These are phyloP conservation scores for human DNA, from an alignment of 2,113 vertebrate genomes.

Conservation along the genomic window DNA sequence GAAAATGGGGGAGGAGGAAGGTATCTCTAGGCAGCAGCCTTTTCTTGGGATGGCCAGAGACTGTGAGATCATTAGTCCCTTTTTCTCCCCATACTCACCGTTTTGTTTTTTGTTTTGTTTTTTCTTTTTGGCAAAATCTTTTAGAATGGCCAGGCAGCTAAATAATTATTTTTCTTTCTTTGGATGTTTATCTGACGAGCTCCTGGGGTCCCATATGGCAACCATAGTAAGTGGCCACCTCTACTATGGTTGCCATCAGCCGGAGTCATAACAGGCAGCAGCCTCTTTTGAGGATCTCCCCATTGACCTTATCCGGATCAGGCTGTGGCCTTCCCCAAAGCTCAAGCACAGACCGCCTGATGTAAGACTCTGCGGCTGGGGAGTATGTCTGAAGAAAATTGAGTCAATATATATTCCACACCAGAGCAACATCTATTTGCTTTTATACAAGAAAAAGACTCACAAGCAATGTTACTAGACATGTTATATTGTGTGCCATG, in stretches of 20 bases:
- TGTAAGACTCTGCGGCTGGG: neutral
- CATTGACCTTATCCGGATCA: neutral
- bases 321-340: neutral
- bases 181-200: neutral
- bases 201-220: neutral
- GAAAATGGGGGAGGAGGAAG: neutral
- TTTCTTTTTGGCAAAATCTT: neutral
- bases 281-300: neutral
- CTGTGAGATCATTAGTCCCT: neutral
- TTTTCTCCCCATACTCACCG: neutral
- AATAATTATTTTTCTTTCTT: neutral
- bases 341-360: neutral
- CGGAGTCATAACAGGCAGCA: neutral
- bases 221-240: neutral
- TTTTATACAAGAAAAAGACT: neutral
- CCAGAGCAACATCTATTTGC: neutral
- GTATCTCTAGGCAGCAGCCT: neutral
- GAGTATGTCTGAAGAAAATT: neutral
- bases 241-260: neutral
- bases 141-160: neutral
- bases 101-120: no score
- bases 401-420: neutral
- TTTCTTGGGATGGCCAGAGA: neutral
- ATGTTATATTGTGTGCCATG: neutral
- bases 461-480: neutral